These are phyloP conservation scores for Formica aserva DNA, from an alignment of 2,888 invertebrate genomes.

Conservation along the genomic window DNA sequence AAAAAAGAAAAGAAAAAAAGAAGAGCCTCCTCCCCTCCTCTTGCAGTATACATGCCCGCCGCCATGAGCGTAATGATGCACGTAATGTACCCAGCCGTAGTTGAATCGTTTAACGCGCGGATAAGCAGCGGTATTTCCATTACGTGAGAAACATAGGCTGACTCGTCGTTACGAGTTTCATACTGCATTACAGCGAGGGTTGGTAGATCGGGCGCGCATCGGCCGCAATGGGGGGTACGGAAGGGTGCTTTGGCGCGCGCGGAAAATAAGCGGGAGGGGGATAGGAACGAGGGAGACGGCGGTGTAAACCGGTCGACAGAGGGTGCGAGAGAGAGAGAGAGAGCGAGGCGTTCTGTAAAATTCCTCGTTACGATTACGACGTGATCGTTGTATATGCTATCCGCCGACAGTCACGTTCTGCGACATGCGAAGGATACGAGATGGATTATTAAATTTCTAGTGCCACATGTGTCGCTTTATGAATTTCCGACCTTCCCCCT, in stretches of 20 bases:
- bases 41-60: constrained; percentile 14
- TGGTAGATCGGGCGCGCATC: constrained; percentile 39
- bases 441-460: constrained; percentile 82
- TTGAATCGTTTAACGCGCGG: constrained; percentile 60
- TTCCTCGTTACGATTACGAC: constrained; percentile 82
- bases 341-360: constrained; percentile 78
- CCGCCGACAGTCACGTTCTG: constrained; percentile 55
- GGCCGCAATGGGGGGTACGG: constrained; percentile 45
- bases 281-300: constrained; percentile 45
- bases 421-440: constrained; percentile 66
- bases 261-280: not conserved
- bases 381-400: constrained; percentile 72
- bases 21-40: not conserved
- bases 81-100: constrained; percentile 53
- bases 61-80: constrained; percentile 56
- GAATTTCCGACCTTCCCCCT: constrained; percentile 45
- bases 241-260: constrained; percentile 40
- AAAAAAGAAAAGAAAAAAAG: constrained; percentile 1
- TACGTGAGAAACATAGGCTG: constrained; percentile 75
- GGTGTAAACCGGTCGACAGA: constrained; percentile 37
- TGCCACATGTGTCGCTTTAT: constrained; percentile 60
- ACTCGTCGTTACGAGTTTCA: constrained; percentile 69
- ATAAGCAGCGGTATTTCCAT: constrained; percentile 72
- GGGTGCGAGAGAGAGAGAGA: constrained; percentile 55
- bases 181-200: constrained; percentile 64